Conservation (phyloP, 1,140 invertebrate genomes). For the Hermetia illucens region DNA sequence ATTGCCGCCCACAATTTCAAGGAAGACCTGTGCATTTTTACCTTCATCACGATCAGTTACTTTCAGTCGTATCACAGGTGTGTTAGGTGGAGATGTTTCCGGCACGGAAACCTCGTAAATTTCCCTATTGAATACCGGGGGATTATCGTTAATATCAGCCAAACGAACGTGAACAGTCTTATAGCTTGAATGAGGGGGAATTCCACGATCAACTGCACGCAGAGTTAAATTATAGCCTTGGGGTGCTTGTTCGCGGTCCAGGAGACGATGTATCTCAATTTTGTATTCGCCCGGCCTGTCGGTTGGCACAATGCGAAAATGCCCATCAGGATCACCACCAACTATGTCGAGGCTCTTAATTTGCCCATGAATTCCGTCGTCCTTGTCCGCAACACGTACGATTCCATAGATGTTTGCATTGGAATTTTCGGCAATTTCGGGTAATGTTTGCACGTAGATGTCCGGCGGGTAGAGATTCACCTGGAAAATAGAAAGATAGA, state of each 20-base stretch:
- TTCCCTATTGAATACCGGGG: slow-evolving; percentile 76
- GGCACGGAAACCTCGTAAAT: slow-evolving; percentile 76
- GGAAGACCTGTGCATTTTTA: slow-evolving; percentile 64
- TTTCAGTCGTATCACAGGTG: slow-evolving; percentile 71
- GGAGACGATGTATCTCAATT: slow-evolving; percentile 56
- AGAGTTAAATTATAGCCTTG: slow-evolving; percentile 78
- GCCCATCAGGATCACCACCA: slow-evolving; percentile 73
- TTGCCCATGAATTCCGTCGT: slow-evolving; percentile 68
- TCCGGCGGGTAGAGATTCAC: slow-evolving; percentile 79
- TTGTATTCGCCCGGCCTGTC: slow-evolving; percentile 52
- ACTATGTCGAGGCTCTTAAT: slow-evolving; percentile 75
- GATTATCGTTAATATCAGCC: slow-evolving; percentile 71
- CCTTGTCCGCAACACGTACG: slow-evolving; percentile 66
- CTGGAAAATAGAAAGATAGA: slow-evolving; percentile 26
- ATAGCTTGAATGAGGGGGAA: slow-evolving; percentile 58
- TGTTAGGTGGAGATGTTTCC: slow-evolving; percentile 78
- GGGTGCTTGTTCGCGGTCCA: slow-evolving; percentile 60
- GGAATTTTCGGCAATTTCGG: slow-evolving; percentile 69
- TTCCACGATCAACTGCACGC: slow-evolving; percentile 67
- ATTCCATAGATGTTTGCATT: slow-evolving; percentile 82
- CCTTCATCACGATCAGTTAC: slow-evolving; percentile 75
- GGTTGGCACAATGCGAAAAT: slow-evolving; percentile 59
- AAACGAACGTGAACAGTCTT: slow-evolving; percentile 60
- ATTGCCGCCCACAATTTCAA: slow-evolving; percentile 86
- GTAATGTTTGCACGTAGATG: slow-evolving; percentile 62